Percentiles rank a stretch among this genome's conserved stretches.
These are phyloP conservation scores for Tetrax tetrax DNA, from an alignment of 2,113 vertebrate genomes.

Conservation along the genomic window DNA sequence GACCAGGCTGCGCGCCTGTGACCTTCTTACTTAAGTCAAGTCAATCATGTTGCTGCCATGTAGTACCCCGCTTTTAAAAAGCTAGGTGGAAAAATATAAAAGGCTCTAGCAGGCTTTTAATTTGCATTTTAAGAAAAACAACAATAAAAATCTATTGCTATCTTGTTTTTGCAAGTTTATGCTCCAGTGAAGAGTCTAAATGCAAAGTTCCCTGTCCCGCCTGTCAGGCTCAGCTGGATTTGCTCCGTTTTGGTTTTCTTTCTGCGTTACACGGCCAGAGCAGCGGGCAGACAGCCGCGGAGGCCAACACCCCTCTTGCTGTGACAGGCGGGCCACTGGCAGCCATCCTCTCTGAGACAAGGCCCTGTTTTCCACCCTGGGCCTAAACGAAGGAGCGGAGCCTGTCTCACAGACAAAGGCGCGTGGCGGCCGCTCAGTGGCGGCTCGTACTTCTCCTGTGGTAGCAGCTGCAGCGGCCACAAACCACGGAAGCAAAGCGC, in stretches of 20 bases:
- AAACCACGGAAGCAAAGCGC: not conserved
- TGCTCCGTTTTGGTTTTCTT: not conserved
- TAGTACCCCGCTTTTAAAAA: not conserved
- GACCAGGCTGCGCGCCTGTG: fast-evolving
- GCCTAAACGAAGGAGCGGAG: fast-evolving
- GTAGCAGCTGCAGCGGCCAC: not conserved
- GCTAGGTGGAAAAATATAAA: not conserved
- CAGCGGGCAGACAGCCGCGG: not conserved
- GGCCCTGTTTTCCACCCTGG: not conserved
- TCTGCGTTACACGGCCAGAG: no score
- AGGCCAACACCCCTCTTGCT: not conserved
- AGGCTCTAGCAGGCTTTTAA: not conserved
- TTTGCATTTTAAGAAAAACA: not conserved
- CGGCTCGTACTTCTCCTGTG: not conserved
- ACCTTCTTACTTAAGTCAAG: not conserved
- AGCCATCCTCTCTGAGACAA: fast-evolving
- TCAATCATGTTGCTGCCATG: not conserved
- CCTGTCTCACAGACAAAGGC: not conserved
- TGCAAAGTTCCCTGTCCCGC: not conserved
- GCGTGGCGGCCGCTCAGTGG: fast-evolving
- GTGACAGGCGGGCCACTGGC: not conserved
- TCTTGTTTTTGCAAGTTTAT: not conserved
- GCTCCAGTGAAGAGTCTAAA: not conserved
- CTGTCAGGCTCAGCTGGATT: not conserved
- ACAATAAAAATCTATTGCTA: not conserved